Base-by-base conservation (phyloP, 2,888 invertebrate genomes). In the Stenchaetothrips biformis region DNA sequence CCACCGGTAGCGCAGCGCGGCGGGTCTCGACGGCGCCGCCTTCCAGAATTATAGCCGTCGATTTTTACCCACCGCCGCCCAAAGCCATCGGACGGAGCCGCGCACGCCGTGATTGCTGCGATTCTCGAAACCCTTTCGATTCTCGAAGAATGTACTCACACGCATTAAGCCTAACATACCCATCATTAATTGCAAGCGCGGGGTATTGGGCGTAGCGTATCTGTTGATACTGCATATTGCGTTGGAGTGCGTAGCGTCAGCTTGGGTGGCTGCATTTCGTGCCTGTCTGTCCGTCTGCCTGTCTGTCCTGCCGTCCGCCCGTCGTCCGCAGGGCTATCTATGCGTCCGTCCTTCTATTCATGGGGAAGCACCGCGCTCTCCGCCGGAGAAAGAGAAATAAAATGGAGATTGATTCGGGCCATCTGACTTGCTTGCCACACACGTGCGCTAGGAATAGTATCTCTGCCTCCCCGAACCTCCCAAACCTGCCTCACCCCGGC, bases 401-500 rank as follows among this genome's bases (percentile, higher is more conserved):
- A 74, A 74, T 74, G 67, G 67, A 74, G 67, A 74, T 74, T 21
- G 67, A 74, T 74, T 74, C 25, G 21, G 13, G 59, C 59, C 16
- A 59, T 59, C 13, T 16, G 59, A 59, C 18, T 16, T 9, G 59
- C 18, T 18, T 59, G 21, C 37, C 37, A 37, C 37, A 37, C 37
- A 37, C 37, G 37, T 37, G 37, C 37, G 37, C 37, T 37, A 37
- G 37, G 37, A 37, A 37, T 37, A 37, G 37, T 37, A 37, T 37
- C 37, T 37, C 37, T 37, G 37, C 37, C 37, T 37, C 37, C 37
- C 37, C 37, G 37, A 37, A 37, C 2, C 37, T 37, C 37, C 37
- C 37, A 4, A 37, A 37, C 37, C 37, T 37, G 37, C 37, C 4
- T 4, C 37, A 37, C 37, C 37, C 37, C 37, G 37, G 2, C 37